Percentiles rank a stretch among this genome's conserved stretches.
These are phyloP conservation scores for Mobula birostris DNA, from an alignment of 2,113 vertebrate genomes.

Conservation along the genomic window DNA sequence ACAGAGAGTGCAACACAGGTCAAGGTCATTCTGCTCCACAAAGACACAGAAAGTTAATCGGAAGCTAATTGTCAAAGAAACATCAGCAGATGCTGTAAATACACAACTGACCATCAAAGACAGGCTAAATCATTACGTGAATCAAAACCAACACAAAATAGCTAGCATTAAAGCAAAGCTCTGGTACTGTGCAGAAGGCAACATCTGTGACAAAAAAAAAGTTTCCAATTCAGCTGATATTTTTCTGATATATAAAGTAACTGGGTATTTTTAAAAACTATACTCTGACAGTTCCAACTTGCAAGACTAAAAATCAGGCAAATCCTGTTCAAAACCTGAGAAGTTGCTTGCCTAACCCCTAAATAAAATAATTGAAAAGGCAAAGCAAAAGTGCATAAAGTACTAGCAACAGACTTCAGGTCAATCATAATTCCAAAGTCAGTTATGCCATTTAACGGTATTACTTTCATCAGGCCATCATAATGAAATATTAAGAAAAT, in stretches of 20 bases:
- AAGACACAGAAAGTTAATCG: neutral
- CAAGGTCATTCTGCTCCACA: no score
- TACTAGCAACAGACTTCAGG: neutral
- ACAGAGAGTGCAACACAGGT: no score
- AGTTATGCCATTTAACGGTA: neutral
- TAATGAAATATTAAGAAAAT: neutral
- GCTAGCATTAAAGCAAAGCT: no score
- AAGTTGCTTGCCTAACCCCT: no score
- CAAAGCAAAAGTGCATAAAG: neutral
- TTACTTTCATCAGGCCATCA: no score
- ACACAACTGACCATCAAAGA: neutral
- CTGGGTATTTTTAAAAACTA: no score
- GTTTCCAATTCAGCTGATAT: no score
- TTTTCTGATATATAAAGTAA: neutral
- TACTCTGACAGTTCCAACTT: neutral
- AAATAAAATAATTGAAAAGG: neutral
- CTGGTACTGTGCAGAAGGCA: no score
- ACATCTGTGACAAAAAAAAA: no score
- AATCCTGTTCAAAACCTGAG: neutral
- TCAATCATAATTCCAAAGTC: neutral
- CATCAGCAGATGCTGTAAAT: neutral
- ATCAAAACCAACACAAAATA: neutral
- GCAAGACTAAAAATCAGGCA: neutral
- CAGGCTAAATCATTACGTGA: neutral
- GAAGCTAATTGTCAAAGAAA: neutral